These are phyloP conservation scores for Chiloscyllium punctatum DNA, from an alignment of 2,797 vertebrate genomes.

Conservation along the genomic window DNA sequence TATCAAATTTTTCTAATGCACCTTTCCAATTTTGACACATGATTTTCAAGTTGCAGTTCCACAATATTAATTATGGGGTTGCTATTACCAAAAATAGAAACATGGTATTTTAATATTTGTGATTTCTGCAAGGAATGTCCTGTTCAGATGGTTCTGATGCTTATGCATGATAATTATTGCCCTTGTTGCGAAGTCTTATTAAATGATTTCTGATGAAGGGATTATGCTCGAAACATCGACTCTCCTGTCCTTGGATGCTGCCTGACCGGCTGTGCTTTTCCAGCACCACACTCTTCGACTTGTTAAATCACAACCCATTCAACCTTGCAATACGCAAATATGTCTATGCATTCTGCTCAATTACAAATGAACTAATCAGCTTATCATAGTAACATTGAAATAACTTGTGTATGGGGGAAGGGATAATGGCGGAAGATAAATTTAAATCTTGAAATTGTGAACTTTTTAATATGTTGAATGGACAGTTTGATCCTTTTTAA, in stretches of 20 bases:
- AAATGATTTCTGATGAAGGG: not conserved
- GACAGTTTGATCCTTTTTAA: too few species aligned
- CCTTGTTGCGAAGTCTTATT: not conserved
- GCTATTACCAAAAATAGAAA: not conserved
- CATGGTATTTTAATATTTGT: not conserved
- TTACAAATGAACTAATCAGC: not conserved
- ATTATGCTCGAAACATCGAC: too few species aligned
- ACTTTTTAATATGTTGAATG: not conserved
- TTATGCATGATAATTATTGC: not conserved
- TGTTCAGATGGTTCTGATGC: not conserved
- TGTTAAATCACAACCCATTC: not conserved
- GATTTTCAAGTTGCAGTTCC: not conserved
- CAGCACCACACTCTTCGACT: too few species aligned
- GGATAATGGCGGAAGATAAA: not conserved
- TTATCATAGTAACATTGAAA: not conserved
- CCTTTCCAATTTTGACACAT: not conserved
- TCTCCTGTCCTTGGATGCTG: too few species aligned
- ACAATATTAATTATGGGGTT: not conserved
- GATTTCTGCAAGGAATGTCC: not conserved
- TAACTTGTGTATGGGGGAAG: not conserved
- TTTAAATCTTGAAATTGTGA: not conserved
- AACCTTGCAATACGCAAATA: not conserved
- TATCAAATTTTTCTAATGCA: not conserved
- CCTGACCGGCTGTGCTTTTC: too few species aligned
- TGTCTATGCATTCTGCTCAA: not conserved